phyloP scores from a whole-genome alignment of 2,113 vertebrate genomes.

The Dolichallabes microphthalmus region DNA sequence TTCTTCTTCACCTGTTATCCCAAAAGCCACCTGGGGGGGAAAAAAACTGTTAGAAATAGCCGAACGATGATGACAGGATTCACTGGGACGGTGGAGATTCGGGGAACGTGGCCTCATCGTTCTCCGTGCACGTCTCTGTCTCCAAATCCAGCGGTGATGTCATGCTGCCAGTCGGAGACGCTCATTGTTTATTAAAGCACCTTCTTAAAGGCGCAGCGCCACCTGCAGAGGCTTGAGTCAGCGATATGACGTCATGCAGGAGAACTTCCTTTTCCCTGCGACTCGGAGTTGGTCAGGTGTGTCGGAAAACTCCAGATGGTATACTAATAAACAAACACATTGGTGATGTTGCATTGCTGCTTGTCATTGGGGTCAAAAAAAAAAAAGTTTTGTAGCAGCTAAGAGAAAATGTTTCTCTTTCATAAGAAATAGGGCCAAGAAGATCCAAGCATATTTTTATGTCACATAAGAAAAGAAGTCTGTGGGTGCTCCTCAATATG shows the following conservation, averaged over 20 bases:
- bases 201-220: constrained; percentile 84
- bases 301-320: background rate
- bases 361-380: background rate
- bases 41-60: background rate
- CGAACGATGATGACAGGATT: background rate
- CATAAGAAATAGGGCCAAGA: background rate
- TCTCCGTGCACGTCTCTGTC: constrained; percentile 53
- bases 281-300: background rate
- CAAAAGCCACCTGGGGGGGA: background rate
- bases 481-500: background rate
- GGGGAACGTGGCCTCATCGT: constrained; percentile 75
- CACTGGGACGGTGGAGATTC: constrained; percentile 3
- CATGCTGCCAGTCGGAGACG: constrained; percentile 85
- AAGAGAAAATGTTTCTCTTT: background rate
- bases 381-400: too few species aligned
- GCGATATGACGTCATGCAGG: background rate
- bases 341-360: background rate
- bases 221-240: constrained; percentile 11
- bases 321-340: background rate
- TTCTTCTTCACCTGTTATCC: background rate
- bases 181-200: constrained; percentile 85
- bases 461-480: background rate
- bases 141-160: constrained; percentile 87
- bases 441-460: background rate
- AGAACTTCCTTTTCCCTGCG: background rate